Conservation (phyloP, 2,113 vertebrate genomes). For the Phrynosoma platyrhinos region DNA sequence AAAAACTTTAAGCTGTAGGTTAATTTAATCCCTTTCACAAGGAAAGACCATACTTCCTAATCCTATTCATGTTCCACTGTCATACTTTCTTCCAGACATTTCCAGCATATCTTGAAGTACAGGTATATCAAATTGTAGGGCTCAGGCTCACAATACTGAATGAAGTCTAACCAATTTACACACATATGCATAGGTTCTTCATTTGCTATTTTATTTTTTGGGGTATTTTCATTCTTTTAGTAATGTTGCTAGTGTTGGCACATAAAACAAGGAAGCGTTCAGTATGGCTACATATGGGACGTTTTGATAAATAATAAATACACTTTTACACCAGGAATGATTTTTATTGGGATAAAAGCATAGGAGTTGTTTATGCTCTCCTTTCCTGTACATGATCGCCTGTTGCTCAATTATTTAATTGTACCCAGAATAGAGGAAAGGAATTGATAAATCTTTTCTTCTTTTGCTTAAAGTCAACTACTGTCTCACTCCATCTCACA, state of each 20-base stretch:
- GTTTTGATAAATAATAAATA: not conserved
- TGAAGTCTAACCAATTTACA: too few species aligned
- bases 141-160: too few species aligned
- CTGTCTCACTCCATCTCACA: not conserved
- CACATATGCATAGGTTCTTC: too few species aligned
- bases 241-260: conserved; percentile 13
- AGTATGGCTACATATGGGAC: not conserved
- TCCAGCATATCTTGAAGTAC: too few species aligned
- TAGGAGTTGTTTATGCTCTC: fast-evolving
- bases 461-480: not conserved
- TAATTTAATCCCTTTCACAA: too few species aligned
- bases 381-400: not conserved
- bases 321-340: not conserved
- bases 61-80: too few species aligned
- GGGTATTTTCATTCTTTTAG: not conserved
- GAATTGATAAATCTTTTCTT: not conserved
- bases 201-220: not conserved
- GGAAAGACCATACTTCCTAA: too few species aligned
- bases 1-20: too few species aligned
- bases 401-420: not conserved
- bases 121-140: too few species aligned
- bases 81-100: too few species aligned
- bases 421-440: not conserved
- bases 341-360: not conserved
- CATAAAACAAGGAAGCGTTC: not conserved